Evolutionary conservation across 2,113 vertebrate species (phyloP), one percentile per base, ranked within the genome.

Genomic region (Amazona guildingii): DNA sequence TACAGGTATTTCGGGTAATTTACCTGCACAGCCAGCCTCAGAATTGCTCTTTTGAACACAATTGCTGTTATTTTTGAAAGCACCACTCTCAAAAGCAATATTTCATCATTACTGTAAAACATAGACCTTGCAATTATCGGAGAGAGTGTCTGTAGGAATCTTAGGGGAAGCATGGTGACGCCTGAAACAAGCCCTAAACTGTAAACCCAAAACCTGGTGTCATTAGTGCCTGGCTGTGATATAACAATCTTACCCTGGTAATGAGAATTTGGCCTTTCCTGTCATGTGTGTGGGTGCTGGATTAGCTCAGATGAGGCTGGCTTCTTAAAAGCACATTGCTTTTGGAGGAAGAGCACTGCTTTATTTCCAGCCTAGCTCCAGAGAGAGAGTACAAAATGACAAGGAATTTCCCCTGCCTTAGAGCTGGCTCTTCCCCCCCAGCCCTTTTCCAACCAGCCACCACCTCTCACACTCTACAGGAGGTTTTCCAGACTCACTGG

Each of bases 51-150:
- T 91, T 70, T 33, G n/a, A 68, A 88, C 1, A 3, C 90, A 78
- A 54, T 46, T 74, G 87, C 80, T 91, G 62, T 57, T 83, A 70
- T 75, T 82, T 88, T 68, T 52, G 88, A 74, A 86, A 93, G 62
- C 80, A 61, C 28, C 46, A 3, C 66, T 83, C 83, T 64, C 83
- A 14, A 70, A 73, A 88, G 90, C 75, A 72, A 11, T 83, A 75
- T 86, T 87, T 95, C 92, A 80, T 72, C 82, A 31, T 89, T 94
- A 90, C 73, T 43, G 76, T 55, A 88, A 79, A 75, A 37, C 72
- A 39, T 74, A 70, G 29, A 66, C 63, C 62, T 25, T 52, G 87
- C 74, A 94, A 64, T 94, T 84, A 88, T 72, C 6, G 0, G 61
- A 33, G 25, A 77, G 31, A 55, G 80, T 10, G 46, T 64, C 80